Conservation (phyloP, 1,140 invertebrate genomes). For the Nylanderia fulva region DNA sequence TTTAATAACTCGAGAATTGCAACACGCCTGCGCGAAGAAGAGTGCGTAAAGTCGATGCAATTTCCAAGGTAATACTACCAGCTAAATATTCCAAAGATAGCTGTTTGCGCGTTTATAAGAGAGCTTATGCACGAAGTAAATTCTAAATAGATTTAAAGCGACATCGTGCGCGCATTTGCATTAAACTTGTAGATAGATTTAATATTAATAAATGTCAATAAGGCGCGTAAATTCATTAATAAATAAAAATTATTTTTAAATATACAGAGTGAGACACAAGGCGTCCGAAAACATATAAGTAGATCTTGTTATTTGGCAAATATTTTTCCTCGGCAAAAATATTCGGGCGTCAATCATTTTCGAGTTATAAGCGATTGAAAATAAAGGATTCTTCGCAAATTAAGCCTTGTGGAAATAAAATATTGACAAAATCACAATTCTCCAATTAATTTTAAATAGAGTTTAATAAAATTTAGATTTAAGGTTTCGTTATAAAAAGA, state of each 20-base stretch:
- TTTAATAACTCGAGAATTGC: slow-evolving; percentile 43
- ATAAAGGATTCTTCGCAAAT: too few species aligned
- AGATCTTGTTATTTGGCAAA: too few species aligned
- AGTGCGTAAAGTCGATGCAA: background rate
- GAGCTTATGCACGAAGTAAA: background rate
- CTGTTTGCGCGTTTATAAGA: background rate
- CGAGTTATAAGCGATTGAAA: too few species aligned
- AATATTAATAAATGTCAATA: slow-evolving; percentile 13
- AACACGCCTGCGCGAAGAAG: background rate
- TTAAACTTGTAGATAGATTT: background rate
- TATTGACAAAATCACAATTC: too few species aligned
- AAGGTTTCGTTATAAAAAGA: too few species aligned
- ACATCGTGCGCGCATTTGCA: background rate
- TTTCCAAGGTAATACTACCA: slow-evolving; percentile 10
- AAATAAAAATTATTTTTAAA: background rate
- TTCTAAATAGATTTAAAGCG: background rate
- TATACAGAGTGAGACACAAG: too few species aligned
- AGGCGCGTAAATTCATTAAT: background rate
- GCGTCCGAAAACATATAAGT: too few species aligned
- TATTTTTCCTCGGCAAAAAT: too few species aligned
- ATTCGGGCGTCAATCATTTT: too few species aligned
- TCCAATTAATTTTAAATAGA: too few species aligned
- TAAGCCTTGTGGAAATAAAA: too few species aligned
- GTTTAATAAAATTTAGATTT: too few species aligned
- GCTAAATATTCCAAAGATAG: slow-evolving; percentile 19